phyloP scores from a whole-genome alignment of 2,888 invertebrate species.

The Hofmannophila pseudospretella region DNA sequence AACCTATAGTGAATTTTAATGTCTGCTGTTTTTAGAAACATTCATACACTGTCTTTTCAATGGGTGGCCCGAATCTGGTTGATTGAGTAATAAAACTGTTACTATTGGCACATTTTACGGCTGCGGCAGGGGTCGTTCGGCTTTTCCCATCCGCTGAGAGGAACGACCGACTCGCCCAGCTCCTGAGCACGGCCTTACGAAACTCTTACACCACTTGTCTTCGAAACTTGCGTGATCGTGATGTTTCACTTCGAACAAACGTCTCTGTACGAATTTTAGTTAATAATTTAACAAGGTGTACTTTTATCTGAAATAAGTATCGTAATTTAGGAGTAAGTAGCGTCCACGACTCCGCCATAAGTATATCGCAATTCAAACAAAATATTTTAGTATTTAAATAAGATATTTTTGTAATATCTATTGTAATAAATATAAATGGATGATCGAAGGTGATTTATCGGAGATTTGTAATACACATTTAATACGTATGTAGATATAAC shows the following conservation, averaged over 20 bases:
- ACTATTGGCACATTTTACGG: slow-evolving; percentile 64
- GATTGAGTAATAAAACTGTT: slow-evolving; percentile 30
- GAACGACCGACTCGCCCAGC: slow-evolving; percentile 13
- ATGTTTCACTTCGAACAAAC: slow-evolving; percentile 51
- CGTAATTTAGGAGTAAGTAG: slow-evolving; percentile 45
- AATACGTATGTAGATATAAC: background rate
- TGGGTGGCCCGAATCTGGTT: slow-evolving; percentile 77
- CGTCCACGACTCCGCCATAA: slow-evolving; percentile 69
- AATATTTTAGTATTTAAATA: slow-evolving; percentile 16
- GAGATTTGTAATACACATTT: background rate
- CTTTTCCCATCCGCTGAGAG: background rate
- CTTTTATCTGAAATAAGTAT: slow-evolving; percentile 25
- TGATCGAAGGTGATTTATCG: slow-evolving; percentile 6
- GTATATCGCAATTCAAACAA: slow-evolving; percentile 41
- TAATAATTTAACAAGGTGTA: slow-evolving; percentile 43
- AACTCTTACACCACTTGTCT: slow-evolving; percentile 66
- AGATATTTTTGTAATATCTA: slow-evolving; percentile 9
- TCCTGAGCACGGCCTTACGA: slow-evolving; percentile 69
- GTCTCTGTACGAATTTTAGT: slow-evolving; percentile 55
- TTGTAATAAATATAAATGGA: slow-evolving; percentile 3
- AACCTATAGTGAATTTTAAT: slow-evolving; percentile 38
- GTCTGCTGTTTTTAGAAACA: slow-evolving; percentile 27
- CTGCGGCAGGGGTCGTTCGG: slow-evolving; percentile 24
- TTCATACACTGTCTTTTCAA: slow-evolving; percentile 53
- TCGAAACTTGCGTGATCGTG: slow-evolving; percentile 36